These are phyloP conservation scores for Xestia sexstrigata DNA, from an alignment of 2,888 invertebrate species.

Conservation along the genomic window DNA sequence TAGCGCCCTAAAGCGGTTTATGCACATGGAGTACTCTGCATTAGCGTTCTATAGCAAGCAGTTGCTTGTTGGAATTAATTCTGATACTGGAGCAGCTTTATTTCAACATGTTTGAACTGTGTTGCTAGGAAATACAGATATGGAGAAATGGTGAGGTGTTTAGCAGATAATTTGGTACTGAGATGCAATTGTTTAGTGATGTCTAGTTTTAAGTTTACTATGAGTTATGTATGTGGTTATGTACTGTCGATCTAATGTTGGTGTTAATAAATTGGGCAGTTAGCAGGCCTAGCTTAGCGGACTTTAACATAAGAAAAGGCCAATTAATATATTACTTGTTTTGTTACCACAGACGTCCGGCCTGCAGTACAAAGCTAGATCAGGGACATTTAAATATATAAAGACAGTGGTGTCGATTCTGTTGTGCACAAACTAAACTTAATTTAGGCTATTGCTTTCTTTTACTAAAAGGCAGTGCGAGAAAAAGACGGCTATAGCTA, in stretches of 20 bases:
- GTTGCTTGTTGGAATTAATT: constrained; percentile 33
- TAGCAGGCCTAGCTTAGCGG: no score
- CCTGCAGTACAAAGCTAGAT: neutral
- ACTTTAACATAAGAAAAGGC: neutral
- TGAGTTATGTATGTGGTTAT: neutral
- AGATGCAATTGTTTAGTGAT: neutral
- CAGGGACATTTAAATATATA: neutral
- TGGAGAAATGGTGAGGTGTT: neutral
- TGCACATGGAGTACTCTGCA: neutral
- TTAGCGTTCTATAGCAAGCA: constrained; percentile 25
- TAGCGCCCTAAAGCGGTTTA: constrained; percentile 16
- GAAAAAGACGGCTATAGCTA: no score
- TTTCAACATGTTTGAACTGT: constrained; percentile 9
- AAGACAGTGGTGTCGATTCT: no score
- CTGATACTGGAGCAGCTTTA: neutral
- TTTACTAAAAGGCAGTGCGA: no score
- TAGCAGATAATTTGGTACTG: neutral
- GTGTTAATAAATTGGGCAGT: no score
- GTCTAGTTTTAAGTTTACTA: neutral
- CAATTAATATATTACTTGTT: neutral
- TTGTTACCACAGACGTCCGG: neutral
- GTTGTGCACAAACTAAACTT: no score
- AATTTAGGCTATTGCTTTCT: no score
- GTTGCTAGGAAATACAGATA: neutral
- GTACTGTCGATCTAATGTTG: neutral